These are phyloP conservation scores for Forbesichthys agassizii DNA, from an alignment of 2,113 vertebrate species.

Conservation along the genomic window DNA sequence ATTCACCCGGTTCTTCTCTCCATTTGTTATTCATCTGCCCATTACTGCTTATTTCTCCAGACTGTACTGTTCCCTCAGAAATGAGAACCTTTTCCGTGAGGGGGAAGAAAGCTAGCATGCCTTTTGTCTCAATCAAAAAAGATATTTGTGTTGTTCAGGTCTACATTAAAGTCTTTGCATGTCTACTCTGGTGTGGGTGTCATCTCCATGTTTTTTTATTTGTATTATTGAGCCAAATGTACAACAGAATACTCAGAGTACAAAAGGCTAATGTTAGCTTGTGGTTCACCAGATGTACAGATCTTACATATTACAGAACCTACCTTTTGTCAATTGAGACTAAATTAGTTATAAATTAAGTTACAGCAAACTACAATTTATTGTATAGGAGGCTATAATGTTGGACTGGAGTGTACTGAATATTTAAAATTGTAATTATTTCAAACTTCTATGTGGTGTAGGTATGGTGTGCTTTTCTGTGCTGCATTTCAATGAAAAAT, in stretches of 20 bases:
- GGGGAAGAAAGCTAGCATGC: not conserved
- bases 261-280: constrained; percentile 20
- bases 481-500: constrained; percentile 30
- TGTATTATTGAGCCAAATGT: constrained; percentile 39
- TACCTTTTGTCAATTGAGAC: not conserved
- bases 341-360: constrained; percentile 11
- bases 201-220: constrained; percentile 1
- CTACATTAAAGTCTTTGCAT: constrained; percentile 24
- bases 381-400: not conserved
- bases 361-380: not conserved
- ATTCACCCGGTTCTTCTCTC: not conserved
- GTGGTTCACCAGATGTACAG: not conserved
- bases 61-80: constrained; percentile 18
- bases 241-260: constrained; percentile 22
- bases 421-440: not conserved
- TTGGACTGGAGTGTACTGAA: not conserved
- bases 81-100: not conserved
- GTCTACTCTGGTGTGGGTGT: too few species aligned
- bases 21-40: constrained; percentile 32
- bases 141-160: constrained; percentile 19
- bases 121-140: constrained; percentile 32
- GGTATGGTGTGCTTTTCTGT: constrained; percentile 20
- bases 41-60: not conserved
- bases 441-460: not conserved
- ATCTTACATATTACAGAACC: not conserved